phyloP scores from a whole-genome alignment of 1,140 invertebrate genomes.

The Lepidurus arcticus region DNA sequence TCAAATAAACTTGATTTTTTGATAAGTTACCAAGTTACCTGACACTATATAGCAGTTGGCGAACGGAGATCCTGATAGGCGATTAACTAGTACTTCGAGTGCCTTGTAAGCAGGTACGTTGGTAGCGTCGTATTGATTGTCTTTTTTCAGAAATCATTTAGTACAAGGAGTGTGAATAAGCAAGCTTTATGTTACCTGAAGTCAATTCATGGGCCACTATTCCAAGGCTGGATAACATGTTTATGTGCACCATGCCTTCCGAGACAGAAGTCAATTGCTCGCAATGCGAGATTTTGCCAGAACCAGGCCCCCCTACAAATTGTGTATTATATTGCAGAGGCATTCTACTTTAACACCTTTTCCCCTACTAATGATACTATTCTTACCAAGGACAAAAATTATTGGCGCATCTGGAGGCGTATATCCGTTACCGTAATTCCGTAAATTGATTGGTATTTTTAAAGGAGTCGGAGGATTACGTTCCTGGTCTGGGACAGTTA shows the following conservation, averaged over 20 bases:
- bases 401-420: conserved; percentile 74
- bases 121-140: conserved; percentile 66
- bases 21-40: background rate
- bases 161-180: conserved; percentile 28
- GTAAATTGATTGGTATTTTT: conserved; percentile 60
- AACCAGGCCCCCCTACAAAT: conserved; percentile 69
- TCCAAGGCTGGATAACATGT: conserved; percentile 81
- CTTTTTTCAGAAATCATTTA: conserved; percentile 52
- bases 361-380: background rate
- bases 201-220: conserved; percentile 81
- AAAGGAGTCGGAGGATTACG: conserved; percentile 59
- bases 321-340: no score
- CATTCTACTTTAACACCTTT: no score
- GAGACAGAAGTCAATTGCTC: conserved; percentile 80
- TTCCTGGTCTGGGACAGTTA: conserved; percentile 63
- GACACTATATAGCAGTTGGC: conserved; percentile 83
- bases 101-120: conserved; percentile 76
- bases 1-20: background rate
- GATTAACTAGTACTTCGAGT: conserved; percentile 81
- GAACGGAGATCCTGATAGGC: conserved; percentile 84
- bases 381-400: conserved; percentile 76
- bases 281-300: conserved; percentile 87
- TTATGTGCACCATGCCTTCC: conserved; percentile 74
- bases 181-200: conserved; percentile 45
- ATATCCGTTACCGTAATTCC: conserved; percentile 70